phyloP scores from a whole-genome alignment of 2,797 vertebrate species.

The Pristis pectinata region DNA sequence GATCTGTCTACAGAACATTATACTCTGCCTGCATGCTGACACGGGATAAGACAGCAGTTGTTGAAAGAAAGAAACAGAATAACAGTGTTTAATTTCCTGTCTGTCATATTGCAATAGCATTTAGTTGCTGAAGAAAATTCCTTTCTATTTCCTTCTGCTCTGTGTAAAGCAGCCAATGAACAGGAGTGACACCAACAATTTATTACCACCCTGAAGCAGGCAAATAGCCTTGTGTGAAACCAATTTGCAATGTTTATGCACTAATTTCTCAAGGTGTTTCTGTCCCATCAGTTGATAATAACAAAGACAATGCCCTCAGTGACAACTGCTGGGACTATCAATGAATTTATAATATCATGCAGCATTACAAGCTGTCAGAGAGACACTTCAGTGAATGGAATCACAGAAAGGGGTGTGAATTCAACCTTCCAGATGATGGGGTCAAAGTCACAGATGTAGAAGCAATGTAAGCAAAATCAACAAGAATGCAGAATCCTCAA shows the following conservation, averaged over 20 bases:
- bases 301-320: conserved; percentile 14
- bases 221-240: not conserved
- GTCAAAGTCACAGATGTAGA: not conserved
- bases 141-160: not conserved
- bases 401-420: not conserved
- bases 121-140: not conserved
- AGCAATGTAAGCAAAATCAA: not conserved
- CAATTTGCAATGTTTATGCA: not conserved
- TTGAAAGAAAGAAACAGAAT: not conserved
- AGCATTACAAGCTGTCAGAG: conserved; percentile 16
- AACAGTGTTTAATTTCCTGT: not conserved
- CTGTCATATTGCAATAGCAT: not conserved
- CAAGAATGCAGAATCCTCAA: not conserved
- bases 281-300: not conserved
- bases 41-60: not conserved
- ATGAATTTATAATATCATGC: not conserved
- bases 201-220: not conserved
- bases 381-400: too few relatives aligned
- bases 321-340: conserved; percentile 11
- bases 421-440: not conserved
- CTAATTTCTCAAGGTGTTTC: conserved; percentile 29
- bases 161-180: not conserved
- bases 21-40: not conserved
- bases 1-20: not conserved
- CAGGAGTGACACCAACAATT: not conserved